A percentile compares a stretch with the other conserved stretches of the same genome.
Evolutionary conservation across 2,797 vertebrate species (phyloP).

Genomic region (Botia almorhae): DNA sequence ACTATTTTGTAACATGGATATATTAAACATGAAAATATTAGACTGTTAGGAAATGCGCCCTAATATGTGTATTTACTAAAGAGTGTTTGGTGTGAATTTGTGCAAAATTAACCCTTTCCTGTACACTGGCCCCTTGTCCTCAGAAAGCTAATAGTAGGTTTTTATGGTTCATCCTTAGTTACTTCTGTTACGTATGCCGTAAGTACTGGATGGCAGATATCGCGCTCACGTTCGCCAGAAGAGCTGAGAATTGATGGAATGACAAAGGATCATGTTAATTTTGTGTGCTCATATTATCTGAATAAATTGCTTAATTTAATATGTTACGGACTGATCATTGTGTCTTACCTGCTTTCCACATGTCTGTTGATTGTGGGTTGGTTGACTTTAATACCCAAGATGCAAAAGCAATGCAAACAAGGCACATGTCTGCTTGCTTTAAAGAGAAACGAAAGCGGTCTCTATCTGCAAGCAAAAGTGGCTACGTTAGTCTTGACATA

Average conservation of each 20-base stretch:
- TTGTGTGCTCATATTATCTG: conserved; percentile 48
- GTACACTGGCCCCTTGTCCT: conserved; percentile 67
- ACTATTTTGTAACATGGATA: conserved; percentile 45
- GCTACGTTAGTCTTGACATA: background rate
- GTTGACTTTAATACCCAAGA: conserved; percentile 93
- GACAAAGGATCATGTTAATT: conserved; percentile 40
- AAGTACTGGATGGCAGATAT: conserved; percentile 95
- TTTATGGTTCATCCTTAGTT: conserved; percentile 59
- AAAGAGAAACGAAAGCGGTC: conserved; percentile 70
- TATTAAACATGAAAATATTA: conserved; percentile 46
- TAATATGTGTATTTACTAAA: conserved; percentile 52
- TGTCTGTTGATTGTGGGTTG: conserved; percentile 84
- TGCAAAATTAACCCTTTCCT: conserved; percentile 51
- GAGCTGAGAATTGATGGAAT: conserved; percentile 77
- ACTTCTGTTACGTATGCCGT: conserved; percentile 77
- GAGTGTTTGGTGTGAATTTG: conserved; percentile 48
- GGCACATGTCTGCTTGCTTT: conserved; percentile 90
- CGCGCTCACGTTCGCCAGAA: conserved; percentile 92
- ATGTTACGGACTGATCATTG: conserved; percentile 18
- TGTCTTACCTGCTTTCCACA: conserved; percentile 93
- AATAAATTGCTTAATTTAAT: conserved; percentile 38
- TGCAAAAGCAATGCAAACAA: conserved; percentile 92
- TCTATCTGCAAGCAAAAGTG: conserved; percentile 66
- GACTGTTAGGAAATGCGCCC: conserved; percentile 42
- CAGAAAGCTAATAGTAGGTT: conserved; percentile 54